phyloP scores from a whole-genome alignment of 2,888 invertebrate species.

The Trichogramma evanescens region DNA sequence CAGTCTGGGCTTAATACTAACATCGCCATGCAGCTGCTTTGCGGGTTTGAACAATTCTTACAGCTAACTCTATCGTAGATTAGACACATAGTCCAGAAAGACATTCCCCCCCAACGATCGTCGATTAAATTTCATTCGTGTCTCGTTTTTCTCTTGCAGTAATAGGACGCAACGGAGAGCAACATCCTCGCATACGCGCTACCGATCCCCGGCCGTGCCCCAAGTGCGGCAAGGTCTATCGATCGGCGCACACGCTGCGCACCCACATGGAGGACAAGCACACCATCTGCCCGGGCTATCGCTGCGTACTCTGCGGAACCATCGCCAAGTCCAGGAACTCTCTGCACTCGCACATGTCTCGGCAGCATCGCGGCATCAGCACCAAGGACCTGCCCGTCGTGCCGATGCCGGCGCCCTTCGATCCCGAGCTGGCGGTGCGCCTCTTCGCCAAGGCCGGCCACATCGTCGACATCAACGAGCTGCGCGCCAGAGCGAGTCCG shows the following conservation, averaged over 20 bases:
- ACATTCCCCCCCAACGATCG: too few relatives aligned
- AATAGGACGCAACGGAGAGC: too few relatives aligned
- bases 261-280: slow-evolving; percentile 91
- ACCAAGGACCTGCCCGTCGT: slow-evolving; percentile 87
- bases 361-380: slow-evolving; percentile 87
- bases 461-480: slow-evolving; percentile 76
- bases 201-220: slow-evolving; percentile 89
- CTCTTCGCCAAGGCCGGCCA: slow-evolving; percentile 82
- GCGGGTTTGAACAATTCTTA: too few relatives aligned
- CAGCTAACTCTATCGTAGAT: too few relatives aligned
- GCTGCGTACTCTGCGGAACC: slow-evolving; percentile 86
- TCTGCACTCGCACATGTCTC: slow-evolving; percentile 87
- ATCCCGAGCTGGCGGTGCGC: slow-evolving; percentile 76
- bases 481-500: slow-evolving; percentile 77
- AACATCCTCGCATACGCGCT: slow-evolving; percentile 64
- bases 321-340: slow-evolving; percentile 89
- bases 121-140: too few relatives aligned
- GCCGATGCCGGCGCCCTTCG: slow-evolving; percentile 88
- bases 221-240: slow-evolving; percentile 87
- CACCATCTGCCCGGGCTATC: slow-evolving; percentile 85
- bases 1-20: too few relatives aligned
- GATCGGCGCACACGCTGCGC: slow-evolving; percentile 83
- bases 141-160: too few relatives aligned
- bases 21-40: too few relatives aligned
- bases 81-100: too few relatives aligned